A percentile compares a stretch with the other conserved stretches of the same genome.
Conservation (phyloP, 2,797 vertebrate species). For the Ceyx erithaca region DNA sequence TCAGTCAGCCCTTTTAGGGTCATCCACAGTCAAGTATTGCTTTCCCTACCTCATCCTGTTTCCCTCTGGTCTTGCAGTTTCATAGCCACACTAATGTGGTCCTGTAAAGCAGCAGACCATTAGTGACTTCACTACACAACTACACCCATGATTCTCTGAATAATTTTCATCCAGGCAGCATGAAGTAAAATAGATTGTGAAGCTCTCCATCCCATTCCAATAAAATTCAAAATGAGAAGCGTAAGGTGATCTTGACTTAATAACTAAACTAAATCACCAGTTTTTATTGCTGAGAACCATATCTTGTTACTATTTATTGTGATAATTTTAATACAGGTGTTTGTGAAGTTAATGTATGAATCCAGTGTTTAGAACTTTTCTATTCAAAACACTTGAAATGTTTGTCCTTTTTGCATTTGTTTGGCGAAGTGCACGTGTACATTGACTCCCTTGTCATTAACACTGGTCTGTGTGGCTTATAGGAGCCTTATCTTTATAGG, state of each 20-base stretch:
- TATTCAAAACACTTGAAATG: background rate
- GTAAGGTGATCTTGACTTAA: background rate
- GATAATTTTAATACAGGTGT: background rate
- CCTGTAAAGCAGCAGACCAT: background rate
- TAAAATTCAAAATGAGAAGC: background rate
- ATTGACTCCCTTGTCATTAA: background rate
- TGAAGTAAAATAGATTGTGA: background rate
- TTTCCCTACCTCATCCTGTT: rapidly evolving
- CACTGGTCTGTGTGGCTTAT: background rate
- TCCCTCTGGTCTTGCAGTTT: background rate
- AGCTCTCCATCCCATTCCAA: background rate
- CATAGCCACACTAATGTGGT: rapidly evolving
- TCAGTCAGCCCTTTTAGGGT: background rate
- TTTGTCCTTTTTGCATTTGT: background rate
- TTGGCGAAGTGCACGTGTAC: background rate
- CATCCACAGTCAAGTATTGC: background rate
- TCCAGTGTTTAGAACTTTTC: background rate
- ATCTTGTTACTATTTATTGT: background rate
- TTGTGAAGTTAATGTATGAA: background rate
- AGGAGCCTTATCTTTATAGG: background rate
- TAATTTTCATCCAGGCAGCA: background rate
- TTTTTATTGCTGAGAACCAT: background rate
- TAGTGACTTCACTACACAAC: background rate
- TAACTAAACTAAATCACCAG: background rate
- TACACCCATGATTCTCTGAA: rapidly evolving